phyloP scores from a whole-genome alignment of 2,797 vertebrate genomes.

The Danionella dracula region DNA sequence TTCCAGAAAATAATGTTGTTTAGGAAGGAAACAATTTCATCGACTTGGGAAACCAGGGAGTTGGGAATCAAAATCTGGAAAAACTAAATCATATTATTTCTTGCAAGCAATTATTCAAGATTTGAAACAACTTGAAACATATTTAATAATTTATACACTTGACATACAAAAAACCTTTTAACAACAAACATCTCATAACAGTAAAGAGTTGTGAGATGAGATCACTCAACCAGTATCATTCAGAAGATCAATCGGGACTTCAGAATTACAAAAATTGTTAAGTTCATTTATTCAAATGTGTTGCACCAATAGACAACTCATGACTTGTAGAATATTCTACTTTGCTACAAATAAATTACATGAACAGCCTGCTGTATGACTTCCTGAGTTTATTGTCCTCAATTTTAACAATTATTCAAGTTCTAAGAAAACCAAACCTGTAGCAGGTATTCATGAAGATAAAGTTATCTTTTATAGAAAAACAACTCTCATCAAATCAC shows the following conservation, averaged over 20 bases:
- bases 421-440: not conserved
- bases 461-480: not conserved
- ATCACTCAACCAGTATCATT: not conserved
- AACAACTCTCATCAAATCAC: not conserved
- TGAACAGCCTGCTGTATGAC: not conserved
- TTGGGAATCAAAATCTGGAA: too few species aligned
- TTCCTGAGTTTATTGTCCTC: slow-evolving; percentile 5
- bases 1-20: too few species aligned
- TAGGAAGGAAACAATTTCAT: too few species aligned
- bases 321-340: too few species aligned
- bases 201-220: not conserved
- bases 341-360: not conserved
- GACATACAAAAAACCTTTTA: too few species aligned
- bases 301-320: slow-evolving; percentile 42
- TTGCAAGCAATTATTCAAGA: too few species aligned
- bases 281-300: slow-evolving; percentile 1
- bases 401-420: not conserved
- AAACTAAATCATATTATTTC: too few species aligned
- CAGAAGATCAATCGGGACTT: slow-evolving; percentile 27
- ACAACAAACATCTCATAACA: slow-evolving; percentile 8
- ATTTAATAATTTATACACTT: too few species aligned
- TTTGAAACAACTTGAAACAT: too few species aligned
- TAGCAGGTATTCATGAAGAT: not conserved
- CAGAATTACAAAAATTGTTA: not conserved
- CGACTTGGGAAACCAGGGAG: too few species aligned